phyloP scores from a whole-genome alignment of 2,888 invertebrate species.

The Prosapia bicincta region DNA sequence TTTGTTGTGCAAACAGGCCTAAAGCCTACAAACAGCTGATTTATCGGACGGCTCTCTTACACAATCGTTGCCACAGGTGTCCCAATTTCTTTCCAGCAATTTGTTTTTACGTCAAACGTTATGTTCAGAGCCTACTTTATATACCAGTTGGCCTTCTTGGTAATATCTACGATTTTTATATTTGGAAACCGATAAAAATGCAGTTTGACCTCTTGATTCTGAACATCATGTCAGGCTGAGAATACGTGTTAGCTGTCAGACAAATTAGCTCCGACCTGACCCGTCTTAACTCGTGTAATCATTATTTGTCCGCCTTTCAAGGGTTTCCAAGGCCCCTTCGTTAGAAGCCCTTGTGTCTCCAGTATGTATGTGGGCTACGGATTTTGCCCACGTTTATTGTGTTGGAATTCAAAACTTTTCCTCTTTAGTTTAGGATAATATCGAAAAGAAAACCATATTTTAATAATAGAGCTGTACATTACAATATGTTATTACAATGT shows the following conservation, averaged over 20 bases:
- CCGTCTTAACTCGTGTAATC: background rate
- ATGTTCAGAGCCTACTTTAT: background rate
- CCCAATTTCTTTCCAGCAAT: background rate
- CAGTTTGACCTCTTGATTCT: background rate
- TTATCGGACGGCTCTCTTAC: background rate
- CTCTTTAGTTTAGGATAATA: too few relatives aligned
- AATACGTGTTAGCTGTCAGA: background rate
- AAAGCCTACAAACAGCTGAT: background rate
- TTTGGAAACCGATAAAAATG: background rate
- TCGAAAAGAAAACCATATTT: too few relatives aligned
- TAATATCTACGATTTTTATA: background rate
- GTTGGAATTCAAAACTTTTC: too few relatives aligned
- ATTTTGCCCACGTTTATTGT: background rate
- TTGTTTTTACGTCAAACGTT: background rate
- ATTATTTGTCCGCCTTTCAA: background rate
- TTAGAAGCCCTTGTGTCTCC: background rate
- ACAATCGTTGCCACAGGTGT: background rate
- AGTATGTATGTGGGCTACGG: background rate
- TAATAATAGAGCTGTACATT: too few relatives aligned
- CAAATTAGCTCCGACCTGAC: background rate
- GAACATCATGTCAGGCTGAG: background rate
- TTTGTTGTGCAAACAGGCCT: too few relatives aligned
- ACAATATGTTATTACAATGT: too few relatives aligned
- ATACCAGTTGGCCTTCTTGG: background rate
- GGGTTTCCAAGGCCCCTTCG: background rate